Conservation (phyloP, 1,140 invertebrate genomes). For the Drosophila pectinifera region DNA sequence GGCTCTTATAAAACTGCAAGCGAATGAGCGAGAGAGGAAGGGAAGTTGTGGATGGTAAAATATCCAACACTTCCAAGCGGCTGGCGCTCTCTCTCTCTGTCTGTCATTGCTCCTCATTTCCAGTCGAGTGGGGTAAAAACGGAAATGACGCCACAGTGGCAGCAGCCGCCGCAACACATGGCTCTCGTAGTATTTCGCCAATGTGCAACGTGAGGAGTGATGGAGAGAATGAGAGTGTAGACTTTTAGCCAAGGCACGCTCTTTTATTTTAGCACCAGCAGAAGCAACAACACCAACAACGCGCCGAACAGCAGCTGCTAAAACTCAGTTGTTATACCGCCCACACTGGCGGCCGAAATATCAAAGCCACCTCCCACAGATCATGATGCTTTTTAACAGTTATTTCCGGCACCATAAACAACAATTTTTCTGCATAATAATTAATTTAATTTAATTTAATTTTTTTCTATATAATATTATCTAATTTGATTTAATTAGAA, state of each 20-base stretch:
- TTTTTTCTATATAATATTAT: not conserved
- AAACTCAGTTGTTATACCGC: conserved; percentile 45
- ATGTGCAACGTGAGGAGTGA: conserved; percentile 61
- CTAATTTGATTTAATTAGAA: too few relatives aligned
- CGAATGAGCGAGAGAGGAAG: conserved; percentile 19
- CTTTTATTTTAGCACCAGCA: conserved; percentile 37
- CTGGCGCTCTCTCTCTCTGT: conserved; percentile 14
- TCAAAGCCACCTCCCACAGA: not conserved
- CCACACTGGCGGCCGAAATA: conserved; percentile 44
- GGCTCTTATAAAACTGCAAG: conserved; percentile 42
- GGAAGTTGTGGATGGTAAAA: conserved; percentile 43
- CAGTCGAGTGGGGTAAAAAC: conserved; percentile 70
- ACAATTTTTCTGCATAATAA: too few relatives aligned
- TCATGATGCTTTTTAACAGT: conserved; percentile 6
- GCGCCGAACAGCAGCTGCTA: conserved; percentile 31
- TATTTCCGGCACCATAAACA: conserved; percentile 3
- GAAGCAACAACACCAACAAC: conserved; percentile 19
- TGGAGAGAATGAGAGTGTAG: conserved; percentile 27
- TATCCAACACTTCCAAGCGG: conserved; percentile 40
- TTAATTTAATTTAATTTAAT: too few relatives aligned
- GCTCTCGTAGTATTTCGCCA: conserved; percentile 34
- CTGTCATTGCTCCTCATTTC: conserved; percentile 37
- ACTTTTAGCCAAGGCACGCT: conserved; percentile 74
- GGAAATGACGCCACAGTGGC: conserved; percentile 72
- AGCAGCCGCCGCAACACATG: conserved; percentile 22